These are phyloP conservation scores for Coracias cyanogaster DNA, from an alignment of 2,797 vertebrate genomes.

Conservation along the genomic window DNA sequence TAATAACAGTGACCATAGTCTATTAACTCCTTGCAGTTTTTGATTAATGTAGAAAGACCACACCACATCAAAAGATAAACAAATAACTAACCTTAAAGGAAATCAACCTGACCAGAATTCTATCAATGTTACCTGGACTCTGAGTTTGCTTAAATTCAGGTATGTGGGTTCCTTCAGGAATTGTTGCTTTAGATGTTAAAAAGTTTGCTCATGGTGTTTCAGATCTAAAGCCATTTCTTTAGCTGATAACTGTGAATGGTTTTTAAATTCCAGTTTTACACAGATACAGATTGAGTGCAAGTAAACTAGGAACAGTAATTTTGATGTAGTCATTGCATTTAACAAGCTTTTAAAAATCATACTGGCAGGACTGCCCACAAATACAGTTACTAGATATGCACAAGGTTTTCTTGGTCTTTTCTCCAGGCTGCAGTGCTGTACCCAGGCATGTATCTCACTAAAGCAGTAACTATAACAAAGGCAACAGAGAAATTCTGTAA, in stretches of 20 bases:
- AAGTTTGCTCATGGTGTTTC: neutral
- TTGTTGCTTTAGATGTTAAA: neutral
- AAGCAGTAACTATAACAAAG: neutral
- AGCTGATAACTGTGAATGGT: neutral
- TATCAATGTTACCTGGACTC: neutral
- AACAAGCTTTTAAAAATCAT: neutral
- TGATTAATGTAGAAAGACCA: neutral
- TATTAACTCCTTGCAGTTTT: neutral
- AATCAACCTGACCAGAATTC: neutral
- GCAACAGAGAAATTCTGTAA: neutral
- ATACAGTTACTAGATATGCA: neutral
- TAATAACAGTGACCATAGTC: neutral
- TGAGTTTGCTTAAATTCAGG: accelerated
- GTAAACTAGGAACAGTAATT: neutral
- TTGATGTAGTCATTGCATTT: neutral
- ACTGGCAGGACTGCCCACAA: neutral
- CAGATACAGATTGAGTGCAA: neutral
- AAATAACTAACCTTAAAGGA: neutral
- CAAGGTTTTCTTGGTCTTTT: neutral
- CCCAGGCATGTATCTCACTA: neutral
- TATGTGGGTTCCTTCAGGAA: neutral
- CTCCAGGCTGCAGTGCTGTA: neutral
- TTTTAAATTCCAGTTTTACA: neutral
- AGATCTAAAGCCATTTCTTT: neutral
- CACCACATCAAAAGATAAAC: neutral